Base-by-base conservation (phyloP, 2,113 vertebrate species). In the Conger conger region DNA sequence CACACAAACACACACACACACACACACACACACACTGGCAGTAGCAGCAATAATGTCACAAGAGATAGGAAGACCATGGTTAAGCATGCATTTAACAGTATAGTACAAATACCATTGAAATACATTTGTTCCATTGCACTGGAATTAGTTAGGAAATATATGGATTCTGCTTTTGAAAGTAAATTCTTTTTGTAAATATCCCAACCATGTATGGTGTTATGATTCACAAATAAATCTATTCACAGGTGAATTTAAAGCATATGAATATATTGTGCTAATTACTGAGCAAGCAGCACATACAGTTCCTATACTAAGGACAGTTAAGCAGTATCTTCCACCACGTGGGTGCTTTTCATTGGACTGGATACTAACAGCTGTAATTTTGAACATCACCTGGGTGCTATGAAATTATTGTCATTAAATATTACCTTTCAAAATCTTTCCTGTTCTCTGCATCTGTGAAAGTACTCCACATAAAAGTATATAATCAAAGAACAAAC, bases 71-170 rank as follows among this genome's bases (percentile, higher is more conserved):
- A 38, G 35, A 68, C 20, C 60, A 57, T 68, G 27, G 13, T 81
- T 85, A 78, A 23, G 84, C 84, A 76, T 53, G 60, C 84, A 81
- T 81, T 42, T 54, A 68, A 76, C 57, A 85, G 54, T 85, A 53
- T 37, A 37, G 38, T 17, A 27, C 63, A 38, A 37, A 76, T 17
- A 79, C 7, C 35, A 54, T 54, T 42, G 45, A 83, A 54, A 50
- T 40, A 27, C 17, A 53, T 20, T 50, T n/a, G 50, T 35, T 36
- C 13, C 35, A 37, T 36, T 77, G 30, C 33, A 50, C 50, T 84
- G 37, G n/a, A 84, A 78, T 23, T 79, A 37, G 33, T 77, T 23
- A 80, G 7, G 30, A 11, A 30, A 37, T 18, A 16, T 20, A 78
- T n/a, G 16, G 20, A 54, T 57, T 36, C 82, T 35, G 73, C 9